Base-by-base conservation (phyloP, 2,888 invertebrate species). In the Trachelus stipa region DNA sequence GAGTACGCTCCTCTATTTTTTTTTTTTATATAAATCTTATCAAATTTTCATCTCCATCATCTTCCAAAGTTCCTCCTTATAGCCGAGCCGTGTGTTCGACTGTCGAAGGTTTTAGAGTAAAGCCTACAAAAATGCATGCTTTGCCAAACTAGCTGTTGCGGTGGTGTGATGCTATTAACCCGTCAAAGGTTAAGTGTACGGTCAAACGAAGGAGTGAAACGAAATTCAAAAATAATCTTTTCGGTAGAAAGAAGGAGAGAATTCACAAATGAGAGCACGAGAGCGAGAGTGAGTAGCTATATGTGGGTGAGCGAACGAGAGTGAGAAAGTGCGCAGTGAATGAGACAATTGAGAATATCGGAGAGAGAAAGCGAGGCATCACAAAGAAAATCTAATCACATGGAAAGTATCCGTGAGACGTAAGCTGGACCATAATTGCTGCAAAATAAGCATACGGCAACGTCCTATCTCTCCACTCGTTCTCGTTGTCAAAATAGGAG, bases 161-260 rank as follows among this genome's bases (percentile, higher is more conserved):
- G 89, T 91, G 90, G 90, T 91, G 90, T 90, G 91, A 85, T 85
- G 86, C 87, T 90, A 89, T 89, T 89, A 89, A 89, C 88, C 87
- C 81, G 83, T 82, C 82, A 75, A 33, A 33, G 31, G 33, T 31
- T 71, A 34, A 34, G 31, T 71, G 71, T 34, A 31, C 71, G 71
- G 33, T 74, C 74, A 34, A 34, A 74, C 31, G 74, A 34, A 71
- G 37, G 35, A 75, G 69, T 31, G 76, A 77, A 79, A 79, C 79
- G 79, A 79, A 79, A 79, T 79, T 79, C 79, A 79, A 79, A 79
- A 79, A 79, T 77, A 78, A 23, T 9, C n/a, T 56, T 34, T 71
- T 34, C 71, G 31, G 71, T 23, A 23, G 23, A 56, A 23, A 6
- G 56, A 56, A 56, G 56, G 56, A 56, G 56, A 56, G 56, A 56